Conservation (phyloP, 2,888 invertebrate genomes). For the Metalampra italica region DNA sequence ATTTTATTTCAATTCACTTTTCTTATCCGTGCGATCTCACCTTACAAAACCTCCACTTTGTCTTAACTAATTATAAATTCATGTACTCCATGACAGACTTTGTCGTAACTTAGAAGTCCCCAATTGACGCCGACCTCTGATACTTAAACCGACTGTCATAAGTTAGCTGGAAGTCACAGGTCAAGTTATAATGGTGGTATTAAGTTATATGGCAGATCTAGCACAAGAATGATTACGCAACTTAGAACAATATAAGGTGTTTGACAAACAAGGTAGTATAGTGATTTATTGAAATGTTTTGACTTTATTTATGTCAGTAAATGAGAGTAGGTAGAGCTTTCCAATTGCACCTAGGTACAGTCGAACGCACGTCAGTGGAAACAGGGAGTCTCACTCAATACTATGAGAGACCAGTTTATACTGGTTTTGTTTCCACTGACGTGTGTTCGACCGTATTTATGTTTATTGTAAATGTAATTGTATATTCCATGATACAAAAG, state of each 20-base stretch:
- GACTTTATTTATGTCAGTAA: neutral
- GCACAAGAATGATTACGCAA: constrained; percentile 33
- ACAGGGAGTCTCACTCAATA: too few relatives aligned
- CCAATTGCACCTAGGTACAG: too few relatives aligned
- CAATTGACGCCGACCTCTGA: neutral
- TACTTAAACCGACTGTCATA: neutral
- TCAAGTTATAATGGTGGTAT: constrained; percentile 23
- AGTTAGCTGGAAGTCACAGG: neutral
- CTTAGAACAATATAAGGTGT: constrained; percentile 25
- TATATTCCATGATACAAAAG: too few relatives aligned
- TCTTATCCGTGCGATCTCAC: constrained; percentile 6
- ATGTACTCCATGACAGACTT: constrained; percentile 2
- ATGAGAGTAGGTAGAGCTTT: neutral
- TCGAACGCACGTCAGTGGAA: too few relatives aligned
- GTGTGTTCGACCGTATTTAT: too few relatives aligned
- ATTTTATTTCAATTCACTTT: too few relatives aligned
- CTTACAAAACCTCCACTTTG: constrained; percentile 1
- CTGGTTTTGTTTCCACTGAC: too few relatives aligned
- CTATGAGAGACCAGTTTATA: too few relatives aligned
- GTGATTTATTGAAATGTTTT: constrained; percentile 28
- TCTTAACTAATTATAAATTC: constrained; percentile 4
- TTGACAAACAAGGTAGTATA: constrained; percentile 28
- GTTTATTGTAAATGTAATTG: too few relatives aligned
- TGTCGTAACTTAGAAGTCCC: neutral
- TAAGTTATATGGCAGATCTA: constrained; percentile 26